phyloP scores from a whole-genome alignment of 2,113 vertebrate genomes.

The Castor canadensis region DNA sequence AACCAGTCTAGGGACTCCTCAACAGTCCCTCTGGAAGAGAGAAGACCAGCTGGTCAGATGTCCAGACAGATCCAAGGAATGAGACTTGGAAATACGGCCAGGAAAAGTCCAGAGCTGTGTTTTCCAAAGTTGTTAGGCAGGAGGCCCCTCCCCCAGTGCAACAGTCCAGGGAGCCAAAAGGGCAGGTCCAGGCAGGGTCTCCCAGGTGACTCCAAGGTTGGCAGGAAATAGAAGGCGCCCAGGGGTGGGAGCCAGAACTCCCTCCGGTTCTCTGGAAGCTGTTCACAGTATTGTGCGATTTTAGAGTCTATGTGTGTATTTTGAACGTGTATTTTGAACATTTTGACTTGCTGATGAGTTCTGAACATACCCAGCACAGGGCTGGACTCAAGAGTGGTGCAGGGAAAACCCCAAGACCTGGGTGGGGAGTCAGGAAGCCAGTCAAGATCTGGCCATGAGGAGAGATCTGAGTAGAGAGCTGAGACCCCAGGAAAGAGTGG shows the following conservation, averaged over 20 bases:
- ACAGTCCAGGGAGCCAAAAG: not conserved
- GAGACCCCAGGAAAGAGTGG: not conserved
- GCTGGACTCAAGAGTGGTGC: not conserved
- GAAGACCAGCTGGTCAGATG: not conserved
- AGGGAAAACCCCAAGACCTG: not conserved
- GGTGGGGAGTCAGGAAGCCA: not conserved
- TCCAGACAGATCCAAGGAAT: not conserved
- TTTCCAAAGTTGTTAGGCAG: not conserved
- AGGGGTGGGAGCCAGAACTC: no score
- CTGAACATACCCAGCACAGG: no score
- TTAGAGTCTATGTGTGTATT: not conserved
- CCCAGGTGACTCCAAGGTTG: not conserved
- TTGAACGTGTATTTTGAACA: fast-evolving
- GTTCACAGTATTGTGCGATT: fast-evolving
- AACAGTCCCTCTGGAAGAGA: no score
- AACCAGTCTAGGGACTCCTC: not conserved
- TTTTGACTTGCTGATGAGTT: not conserved
- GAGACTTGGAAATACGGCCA: not conserved
- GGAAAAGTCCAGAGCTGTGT: not conserved
- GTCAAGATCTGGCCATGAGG: not conserved
- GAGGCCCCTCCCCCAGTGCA: not conserved
- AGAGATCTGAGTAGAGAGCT: not conserved
- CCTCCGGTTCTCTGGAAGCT: not conserved
- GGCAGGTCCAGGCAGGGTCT: not conserved
- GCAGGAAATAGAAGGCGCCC: not conserved